Evolutionary conservation across 2,888 invertebrate genomes (phyloP).

Genomic region (Oligia fasciuncula): DNA sequence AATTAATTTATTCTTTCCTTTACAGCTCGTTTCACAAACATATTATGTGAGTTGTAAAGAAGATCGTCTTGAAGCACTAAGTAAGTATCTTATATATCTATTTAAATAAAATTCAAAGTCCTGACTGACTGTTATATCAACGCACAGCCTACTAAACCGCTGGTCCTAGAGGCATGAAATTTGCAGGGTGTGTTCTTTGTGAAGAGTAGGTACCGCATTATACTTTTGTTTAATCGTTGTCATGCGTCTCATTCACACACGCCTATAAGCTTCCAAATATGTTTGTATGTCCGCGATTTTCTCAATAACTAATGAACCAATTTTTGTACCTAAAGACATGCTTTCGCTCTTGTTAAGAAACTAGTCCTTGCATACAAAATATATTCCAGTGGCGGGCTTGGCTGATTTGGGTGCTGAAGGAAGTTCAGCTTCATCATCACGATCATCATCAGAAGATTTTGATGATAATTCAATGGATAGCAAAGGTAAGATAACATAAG

Average conservation of each 20-base stretch:
- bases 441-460: neutral
- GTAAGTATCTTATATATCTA: slow-evolving; percentile 25
- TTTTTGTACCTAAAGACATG: neutral
- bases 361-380: neutral
- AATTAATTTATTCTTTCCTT: neutral
- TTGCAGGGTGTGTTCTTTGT: no score
- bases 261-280: no score
- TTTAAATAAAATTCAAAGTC: no score
- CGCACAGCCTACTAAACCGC: no score
- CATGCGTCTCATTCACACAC: no score
- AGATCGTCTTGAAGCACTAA: neutral
- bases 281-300: neutral
- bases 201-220: no score
- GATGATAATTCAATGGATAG: neutral
- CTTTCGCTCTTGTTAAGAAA: neutral
- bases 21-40: slow-evolving; percentile 28
- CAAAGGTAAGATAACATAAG: no score
- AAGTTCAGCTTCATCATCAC: neutral
- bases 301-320: no score
- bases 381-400: slow-evolving; percentile 33
- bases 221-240: no score
- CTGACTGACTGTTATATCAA: no score
- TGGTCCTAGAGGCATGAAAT: no score
- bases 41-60: slow-evolving; percentile 17
- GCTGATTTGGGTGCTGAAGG: neutral